These are phyloP conservation scores for Sarcophaga variegata DNA, from an alignment of 2,888 invertebrate species.

Conservation along the genomic window DNA sequence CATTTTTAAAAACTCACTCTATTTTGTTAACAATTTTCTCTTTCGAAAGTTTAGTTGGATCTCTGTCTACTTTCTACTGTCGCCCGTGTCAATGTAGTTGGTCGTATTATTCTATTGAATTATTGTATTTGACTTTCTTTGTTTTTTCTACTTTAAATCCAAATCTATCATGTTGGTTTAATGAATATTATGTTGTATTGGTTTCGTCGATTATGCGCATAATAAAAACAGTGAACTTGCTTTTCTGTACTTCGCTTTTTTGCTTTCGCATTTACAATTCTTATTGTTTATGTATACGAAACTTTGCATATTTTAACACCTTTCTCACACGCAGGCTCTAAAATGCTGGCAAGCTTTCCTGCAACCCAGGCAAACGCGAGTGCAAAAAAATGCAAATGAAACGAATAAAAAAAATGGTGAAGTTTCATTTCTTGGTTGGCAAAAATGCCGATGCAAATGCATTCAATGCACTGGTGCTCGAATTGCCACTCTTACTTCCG, in stretches of 20 bases:
- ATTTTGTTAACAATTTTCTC: no score
- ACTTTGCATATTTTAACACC: constrained; percentile 4
- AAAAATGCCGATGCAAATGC: constrained; percentile 7
- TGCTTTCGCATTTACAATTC: neutral
- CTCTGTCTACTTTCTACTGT: no score
- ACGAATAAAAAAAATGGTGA: no score
- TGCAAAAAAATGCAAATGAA: no score
- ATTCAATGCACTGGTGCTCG: constrained; percentile 53
- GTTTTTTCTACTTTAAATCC: neutral
- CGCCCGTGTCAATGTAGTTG: neutral
- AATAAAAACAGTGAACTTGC: constrained; percentile 40
- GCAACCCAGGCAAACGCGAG: no score
- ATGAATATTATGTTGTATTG: constrained; percentile 47
- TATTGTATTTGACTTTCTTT: no score
- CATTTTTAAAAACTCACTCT: no score
- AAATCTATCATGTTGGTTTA: constrained; percentile 42
- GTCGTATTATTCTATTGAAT: neutral
- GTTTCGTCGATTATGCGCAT: constrained; percentile 55
- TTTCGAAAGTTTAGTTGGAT: rapidly evolving
- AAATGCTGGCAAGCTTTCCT: neutral
- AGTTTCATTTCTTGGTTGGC: constrained; percentile 7
- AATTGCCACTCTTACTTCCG: constrained; percentile 61
- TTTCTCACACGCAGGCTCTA: no score
- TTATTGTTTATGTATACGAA: constrained; percentile 1
- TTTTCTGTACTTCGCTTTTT: constrained; percentile 11